phyloP scores from a whole-genome alignment of 92 coral and sea anemone species.

The Epizoanthus rinbou region DNA sequence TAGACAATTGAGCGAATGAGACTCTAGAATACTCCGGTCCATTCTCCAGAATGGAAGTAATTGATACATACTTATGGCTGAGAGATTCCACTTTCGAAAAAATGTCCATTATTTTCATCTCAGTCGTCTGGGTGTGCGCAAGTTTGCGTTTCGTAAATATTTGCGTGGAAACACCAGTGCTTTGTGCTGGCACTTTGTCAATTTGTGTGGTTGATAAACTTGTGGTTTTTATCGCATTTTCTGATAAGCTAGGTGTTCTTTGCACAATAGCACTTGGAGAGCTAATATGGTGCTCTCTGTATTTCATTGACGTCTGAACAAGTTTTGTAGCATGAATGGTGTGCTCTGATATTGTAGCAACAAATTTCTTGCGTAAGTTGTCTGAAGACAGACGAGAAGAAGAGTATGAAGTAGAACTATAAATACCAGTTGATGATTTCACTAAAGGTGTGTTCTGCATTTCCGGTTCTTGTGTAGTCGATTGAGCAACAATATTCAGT shows the following conservation, averaged over 20 bases:
- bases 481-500: too few species aligned
- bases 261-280: background rate
- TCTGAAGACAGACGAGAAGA: background rate
- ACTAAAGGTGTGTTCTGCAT: too few species aligned
- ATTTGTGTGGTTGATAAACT: background rate
- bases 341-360: background rate
- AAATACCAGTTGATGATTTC: too few species aligned
- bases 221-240: background rate
- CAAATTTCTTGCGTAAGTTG: background rate
- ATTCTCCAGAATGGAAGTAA: background rate
- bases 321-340: background rate
- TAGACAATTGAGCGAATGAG: background rate
- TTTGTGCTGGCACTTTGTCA: background rate
- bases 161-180: background rate
- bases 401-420: too few species aligned
- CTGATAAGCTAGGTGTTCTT: constrained; percentile 8
- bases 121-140: background rate
- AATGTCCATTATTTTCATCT: background rate
- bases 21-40: background rate
- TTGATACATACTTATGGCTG: background rate
- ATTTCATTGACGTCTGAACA: background rate
- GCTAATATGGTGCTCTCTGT: background rate
- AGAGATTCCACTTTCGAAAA: constrained; percentile 8
- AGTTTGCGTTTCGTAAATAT: background rate
- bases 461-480: too few species aligned